phyloP scores from a whole-genome alignment of 2,888 invertebrate genomes.

The Diloba caeruleocephala region DNA sequence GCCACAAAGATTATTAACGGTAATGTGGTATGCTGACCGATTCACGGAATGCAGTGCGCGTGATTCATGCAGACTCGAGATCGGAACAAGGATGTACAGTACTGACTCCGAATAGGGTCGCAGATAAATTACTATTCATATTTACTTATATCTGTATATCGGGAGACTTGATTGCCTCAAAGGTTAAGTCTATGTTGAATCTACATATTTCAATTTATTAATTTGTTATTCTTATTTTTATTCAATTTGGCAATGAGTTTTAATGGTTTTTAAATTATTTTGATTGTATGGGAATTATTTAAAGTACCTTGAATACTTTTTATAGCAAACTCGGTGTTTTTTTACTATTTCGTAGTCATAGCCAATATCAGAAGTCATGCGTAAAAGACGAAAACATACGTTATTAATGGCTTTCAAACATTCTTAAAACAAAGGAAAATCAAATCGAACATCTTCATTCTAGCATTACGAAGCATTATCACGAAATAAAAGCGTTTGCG shows the following conservation, averaged over 20 bases:
- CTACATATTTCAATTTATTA: constrained; percentile 38
- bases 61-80: constrained; percentile 68
- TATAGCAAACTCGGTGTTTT: constrained; percentile 17
- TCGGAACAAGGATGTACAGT: constrained; percentile 59
- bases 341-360: too few species aligned
- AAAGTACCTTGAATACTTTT: constrained; percentile 31
- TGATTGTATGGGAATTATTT: constrained; percentile 38
- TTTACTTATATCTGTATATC: too few species aligned
- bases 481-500: constrained; percentile 8
- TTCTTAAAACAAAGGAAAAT: too few species aligned
- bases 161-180: constrained; percentile 10
- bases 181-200: constrained; percentile 41
- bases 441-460: constrained; percentile 21
- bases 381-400: too few species aligned
- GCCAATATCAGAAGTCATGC: too few species aligned
- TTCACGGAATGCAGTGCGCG: constrained; percentile 71
- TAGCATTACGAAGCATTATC: constrained; percentile 16
- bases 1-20: constrained; percentile 76
- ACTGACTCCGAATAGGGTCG: constrained; percentile 35
- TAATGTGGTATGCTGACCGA: constrained; percentile 68
- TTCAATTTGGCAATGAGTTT: constrained; percentile 23
- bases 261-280: constrained; percentile 38
- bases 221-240: constrained; percentile 24
- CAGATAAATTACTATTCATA: constrained; percentile 32
- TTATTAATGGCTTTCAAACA: too few species aligned